phyloP scores from a whole-genome alignment of 2,113 vertebrate species.

The Aspidoscelis tigris region DNA sequence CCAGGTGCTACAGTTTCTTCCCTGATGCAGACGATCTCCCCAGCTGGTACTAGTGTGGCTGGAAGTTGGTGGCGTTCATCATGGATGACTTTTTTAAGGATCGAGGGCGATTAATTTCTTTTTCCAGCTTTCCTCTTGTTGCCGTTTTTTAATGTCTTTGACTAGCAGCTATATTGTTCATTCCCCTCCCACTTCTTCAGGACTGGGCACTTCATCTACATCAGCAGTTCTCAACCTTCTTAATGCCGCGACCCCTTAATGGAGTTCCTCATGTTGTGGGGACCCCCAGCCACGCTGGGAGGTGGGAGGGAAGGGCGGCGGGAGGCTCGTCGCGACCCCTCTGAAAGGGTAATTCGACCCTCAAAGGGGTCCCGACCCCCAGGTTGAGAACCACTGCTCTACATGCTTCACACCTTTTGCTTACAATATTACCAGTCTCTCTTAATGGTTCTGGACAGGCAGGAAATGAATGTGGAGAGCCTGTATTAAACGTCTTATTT shows the following conservation, averaged over 20 bases:
- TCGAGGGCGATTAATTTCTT: no score
- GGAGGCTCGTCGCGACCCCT: no score
- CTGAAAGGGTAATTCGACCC: no score
- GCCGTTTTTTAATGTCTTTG: not conserved
- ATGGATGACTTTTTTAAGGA: not conserved
- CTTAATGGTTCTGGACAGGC: not conserved
- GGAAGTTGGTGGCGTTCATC: no score
- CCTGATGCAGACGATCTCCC: not conserved
- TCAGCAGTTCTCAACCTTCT: no score
- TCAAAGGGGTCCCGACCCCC: no score
- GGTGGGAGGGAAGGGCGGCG: no score
- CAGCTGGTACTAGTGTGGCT: not conserved
- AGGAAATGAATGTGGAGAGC: not conserved
- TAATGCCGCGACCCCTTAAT: no score
- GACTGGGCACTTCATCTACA: not conserved
- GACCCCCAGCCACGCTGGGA: no score
- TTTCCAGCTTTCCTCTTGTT: not conserved
- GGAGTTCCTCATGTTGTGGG: no score
- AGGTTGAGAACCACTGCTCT: no score
- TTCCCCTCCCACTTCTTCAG: not conserved
- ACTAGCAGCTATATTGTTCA: not conserved
- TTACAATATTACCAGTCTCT: not conserved
- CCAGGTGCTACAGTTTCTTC: not conserved
- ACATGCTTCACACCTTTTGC: not conserved
- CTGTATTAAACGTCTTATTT: not conserved